Evolutionary conservation across 2,888 invertebrate species (phyloP).

Genomic region (Desoria tigrina): DNA sequence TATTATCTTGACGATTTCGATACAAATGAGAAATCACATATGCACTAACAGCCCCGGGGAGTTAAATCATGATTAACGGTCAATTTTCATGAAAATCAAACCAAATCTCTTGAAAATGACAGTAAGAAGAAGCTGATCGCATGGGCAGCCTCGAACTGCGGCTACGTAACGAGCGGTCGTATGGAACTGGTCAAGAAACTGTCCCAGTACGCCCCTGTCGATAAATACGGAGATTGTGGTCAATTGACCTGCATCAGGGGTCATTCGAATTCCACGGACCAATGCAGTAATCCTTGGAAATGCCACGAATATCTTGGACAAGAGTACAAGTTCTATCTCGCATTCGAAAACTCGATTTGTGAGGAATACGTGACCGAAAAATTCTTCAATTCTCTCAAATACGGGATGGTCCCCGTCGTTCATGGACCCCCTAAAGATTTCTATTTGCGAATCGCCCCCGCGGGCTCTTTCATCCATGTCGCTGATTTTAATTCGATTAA

Average conservation of each 20-base stretch:
- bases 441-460: constrained; percentile 54
- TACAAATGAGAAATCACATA: too few species aligned
- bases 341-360: constrained; percentile 54
- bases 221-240: constrained; percentile 53
- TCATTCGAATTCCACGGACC: constrained; percentile 25
- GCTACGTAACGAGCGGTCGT: constrained; percentile 39
- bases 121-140: constrained; percentile 46
- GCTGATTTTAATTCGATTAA: constrained; percentile 53
- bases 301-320: constrained; percentile 42
- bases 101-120: neutral
- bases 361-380: constrained; percentile 54
- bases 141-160: constrained; percentile 54
- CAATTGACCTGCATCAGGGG: constrained; percentile 35
- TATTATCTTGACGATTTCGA: too few species aligned
- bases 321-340: constrained; percentile 54
- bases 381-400: constrained; percentile 47
- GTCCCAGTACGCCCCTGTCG: constrained; percentile 45
- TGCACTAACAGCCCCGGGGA: too few species aligned
- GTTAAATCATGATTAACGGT: too few species aligned
- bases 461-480: constrained; percentile 55
- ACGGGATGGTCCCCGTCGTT: constrained; percentile 53
- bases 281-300: constrained; percentile 37
- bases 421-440: constrained; percentile 52
- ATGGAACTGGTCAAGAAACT: constrained; percentile 47
- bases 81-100: too few species aligned